Conservation (phyloP, 2,113 vertebrate species). For the Passerina amoena region DNA sequence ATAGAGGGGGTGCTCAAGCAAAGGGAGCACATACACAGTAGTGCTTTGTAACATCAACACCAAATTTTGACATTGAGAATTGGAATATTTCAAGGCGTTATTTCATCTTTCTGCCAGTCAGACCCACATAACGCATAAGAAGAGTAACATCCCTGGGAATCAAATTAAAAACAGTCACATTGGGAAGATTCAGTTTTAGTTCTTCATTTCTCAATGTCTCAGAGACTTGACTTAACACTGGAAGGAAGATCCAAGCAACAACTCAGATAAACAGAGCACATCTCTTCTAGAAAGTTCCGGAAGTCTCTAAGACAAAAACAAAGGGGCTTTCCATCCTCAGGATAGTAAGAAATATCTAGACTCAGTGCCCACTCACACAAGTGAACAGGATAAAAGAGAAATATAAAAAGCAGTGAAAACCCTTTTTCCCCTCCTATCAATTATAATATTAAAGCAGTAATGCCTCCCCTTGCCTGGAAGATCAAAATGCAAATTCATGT, state of each 20-base stretch:
- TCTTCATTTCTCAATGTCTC: not conserved
- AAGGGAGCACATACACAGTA: not conserved
- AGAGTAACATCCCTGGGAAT: not conserved
- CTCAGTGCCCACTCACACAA: not conserved
- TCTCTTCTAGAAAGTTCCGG: not conserved
- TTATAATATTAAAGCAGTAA: not conserved
- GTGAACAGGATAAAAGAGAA: not conserved
- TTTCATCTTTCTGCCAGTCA: not conserved
- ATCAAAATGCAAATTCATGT: not conserved
- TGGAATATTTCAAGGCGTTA: not conserved
- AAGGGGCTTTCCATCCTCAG: not conserved
- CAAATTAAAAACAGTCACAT: not conserved
- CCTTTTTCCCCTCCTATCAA: rapidly evolving
- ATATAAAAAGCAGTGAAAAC: not conserved
- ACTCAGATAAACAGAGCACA: not conserved
- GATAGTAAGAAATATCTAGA: not conserved
- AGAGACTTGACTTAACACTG: not conserved
- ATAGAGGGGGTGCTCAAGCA: not conserved
- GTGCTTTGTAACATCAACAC: not conserved
- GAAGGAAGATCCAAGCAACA: not conserved
- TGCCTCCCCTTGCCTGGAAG: not conserved
- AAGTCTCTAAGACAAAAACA: not conserved
- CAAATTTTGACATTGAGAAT: not conserved
- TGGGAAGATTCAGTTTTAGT: not conserved
- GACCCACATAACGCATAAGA: not conserved